Evolutionary conservation across 2,113 vertebrate species (phyloP).

Genomic region (Clinocottus analis): DNA sequence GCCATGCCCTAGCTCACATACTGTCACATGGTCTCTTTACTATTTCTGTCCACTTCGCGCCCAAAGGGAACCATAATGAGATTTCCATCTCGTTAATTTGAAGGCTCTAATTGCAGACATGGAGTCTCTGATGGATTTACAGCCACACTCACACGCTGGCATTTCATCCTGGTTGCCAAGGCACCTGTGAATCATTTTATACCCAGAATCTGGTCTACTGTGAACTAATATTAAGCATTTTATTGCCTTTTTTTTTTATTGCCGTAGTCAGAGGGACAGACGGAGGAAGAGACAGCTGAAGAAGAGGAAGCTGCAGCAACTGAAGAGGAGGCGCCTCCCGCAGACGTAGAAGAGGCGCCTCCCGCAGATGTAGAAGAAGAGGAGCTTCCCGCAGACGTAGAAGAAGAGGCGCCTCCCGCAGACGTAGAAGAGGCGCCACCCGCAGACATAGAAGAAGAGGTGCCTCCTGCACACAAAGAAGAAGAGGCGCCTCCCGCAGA

Average conservation of each 20-base stretch:
- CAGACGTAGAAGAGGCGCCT: background rate
- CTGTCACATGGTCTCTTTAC: conserved; percentile 45
- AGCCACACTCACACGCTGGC: background rate
- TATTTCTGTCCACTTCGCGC: conserved; percentile 60
- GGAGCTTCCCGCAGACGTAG: background rate
- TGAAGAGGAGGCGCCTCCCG: background rate
- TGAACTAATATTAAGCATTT: conserved; percentile 7
- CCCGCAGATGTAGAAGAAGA: background rate
- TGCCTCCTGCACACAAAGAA: background rate
- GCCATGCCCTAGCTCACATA: conserved; percentile 18
- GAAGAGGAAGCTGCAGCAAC: conserved; percentile 11
- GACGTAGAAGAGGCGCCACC: background rate
- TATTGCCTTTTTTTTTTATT: conserved; percentile 29
- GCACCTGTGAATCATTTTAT: background rate
- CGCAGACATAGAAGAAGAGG: conserved; percentile 18
- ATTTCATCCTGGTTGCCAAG: background rate
- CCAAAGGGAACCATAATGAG: conserved; percentile 47
- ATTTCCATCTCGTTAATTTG: conserved; percentile 60
- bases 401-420: background rate
- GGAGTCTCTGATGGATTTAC: conserved; percentile 28
- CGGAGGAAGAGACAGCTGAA: conserved; percentile 13
- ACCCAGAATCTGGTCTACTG: background rate
- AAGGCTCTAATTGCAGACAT: conserved; percentile 60
- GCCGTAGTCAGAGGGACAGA: conserved; percentile 19
- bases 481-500: no score